A percentile compares a stretch with the other conserved stretches of the same genome.
phyloP scores from a whole-genome alignment of 2,888 invertebrate species.

The Parnassius apollo region DNA sequence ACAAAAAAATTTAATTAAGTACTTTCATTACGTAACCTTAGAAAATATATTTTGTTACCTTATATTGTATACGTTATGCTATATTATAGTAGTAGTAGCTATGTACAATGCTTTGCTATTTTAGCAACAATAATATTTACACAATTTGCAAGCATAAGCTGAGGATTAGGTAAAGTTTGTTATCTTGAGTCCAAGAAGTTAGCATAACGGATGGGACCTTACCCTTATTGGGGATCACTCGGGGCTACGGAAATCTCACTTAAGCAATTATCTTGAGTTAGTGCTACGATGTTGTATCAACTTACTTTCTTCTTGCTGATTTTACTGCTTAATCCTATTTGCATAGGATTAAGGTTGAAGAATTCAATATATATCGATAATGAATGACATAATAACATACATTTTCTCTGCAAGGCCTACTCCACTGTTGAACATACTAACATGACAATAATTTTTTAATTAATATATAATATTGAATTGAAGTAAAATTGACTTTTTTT shows the following conservation, averaged over 20 bases:
- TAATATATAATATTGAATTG: no score
- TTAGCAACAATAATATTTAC: constrained; percentile 18
- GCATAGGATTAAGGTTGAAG: no score
- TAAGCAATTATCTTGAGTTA: constrained; percentile 39
- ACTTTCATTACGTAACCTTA: no score
- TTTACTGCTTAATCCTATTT: background rate
- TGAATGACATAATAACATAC: no score
- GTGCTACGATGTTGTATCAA: constrained; percentile 11
- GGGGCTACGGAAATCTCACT: constrained; percentile 43
- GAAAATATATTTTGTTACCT: no score
- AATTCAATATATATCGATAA: no score
- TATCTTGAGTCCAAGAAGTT: constrained; percentile 39
- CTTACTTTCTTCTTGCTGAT: background rate
- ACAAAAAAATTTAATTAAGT: no score
- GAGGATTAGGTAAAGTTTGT: constrained; percentile 36
- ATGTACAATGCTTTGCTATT: background rate
- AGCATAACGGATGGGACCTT: constrained; percentile 38
- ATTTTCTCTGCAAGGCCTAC: no score
- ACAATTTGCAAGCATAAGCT: constrained; percentile 25
- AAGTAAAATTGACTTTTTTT: no score
- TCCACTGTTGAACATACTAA: no score
- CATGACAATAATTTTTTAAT: no score
- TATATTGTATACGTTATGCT: no score
- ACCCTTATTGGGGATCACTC: constrained; percentile 33
- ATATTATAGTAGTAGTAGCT: background rate